Conservation (phyloP, 1,140 invertebrate species). For the Apis cerana region DNA sequence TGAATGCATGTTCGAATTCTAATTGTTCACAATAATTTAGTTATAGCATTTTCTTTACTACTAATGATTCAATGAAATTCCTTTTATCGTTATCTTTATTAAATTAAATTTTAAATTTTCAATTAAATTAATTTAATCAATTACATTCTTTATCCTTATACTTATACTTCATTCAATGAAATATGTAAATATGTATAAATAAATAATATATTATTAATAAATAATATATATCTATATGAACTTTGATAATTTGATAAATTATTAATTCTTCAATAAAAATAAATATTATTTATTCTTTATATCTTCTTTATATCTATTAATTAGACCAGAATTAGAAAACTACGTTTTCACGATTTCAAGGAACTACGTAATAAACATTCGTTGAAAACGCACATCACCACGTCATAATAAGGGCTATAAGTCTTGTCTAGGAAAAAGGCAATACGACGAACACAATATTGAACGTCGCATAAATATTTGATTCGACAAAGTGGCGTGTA, state of each 20-base stretch:
- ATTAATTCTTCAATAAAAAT: too few relatives aligned
- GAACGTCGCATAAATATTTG: constrained; percentile 21
- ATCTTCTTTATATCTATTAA: too few relatives aligned
- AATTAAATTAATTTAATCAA: too few relatives aligned
- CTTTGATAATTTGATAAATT: too few relatives aligned
- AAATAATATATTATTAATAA: too few relatives aligned
- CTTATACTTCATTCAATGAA: too few relatives aligned
- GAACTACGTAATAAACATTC: not conserved
- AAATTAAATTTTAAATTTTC: too few relatives aligned
- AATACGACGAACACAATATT: not conserved
- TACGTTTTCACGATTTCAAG: not conserved
- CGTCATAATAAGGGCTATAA: not conserved
- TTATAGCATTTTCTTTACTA: not conserved
- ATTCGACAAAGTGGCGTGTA: not conserved
- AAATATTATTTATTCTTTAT: too few relatives aligned
- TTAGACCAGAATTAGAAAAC: not conserved
- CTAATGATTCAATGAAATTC: not conserved
- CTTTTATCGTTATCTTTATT: too few relatives aligned
- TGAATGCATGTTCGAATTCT: not conserved
- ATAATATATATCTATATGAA: too few relatives aligned
- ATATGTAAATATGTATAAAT: too few relatives aligned
- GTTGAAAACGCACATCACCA: not conserved
- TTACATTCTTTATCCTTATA: too few relatives aligned
- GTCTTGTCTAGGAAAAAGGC: not conserved
- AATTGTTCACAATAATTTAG: not conserved